Conservation (phyloP, 2,113 vertebrate genomes). For the Epinephelus moara region DNA sequence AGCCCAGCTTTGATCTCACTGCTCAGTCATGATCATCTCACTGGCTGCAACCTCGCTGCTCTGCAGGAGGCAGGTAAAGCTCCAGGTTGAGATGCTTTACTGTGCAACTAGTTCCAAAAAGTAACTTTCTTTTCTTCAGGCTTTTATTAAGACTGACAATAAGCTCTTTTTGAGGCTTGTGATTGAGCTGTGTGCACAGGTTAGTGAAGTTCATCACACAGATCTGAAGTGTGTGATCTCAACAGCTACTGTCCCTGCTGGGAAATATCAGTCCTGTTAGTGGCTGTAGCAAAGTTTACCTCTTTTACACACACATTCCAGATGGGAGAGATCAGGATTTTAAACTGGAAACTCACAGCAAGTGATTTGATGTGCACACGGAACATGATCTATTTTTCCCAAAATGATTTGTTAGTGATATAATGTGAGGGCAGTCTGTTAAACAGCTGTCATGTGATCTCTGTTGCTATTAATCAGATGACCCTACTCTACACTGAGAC, state of each 20-base stretch:
- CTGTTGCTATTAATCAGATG: neutral
- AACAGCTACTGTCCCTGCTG: conserved; percentile 26
- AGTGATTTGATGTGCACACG: neutral
- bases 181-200: neutral
- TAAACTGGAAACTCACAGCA: neutral
- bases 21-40: conserved; percentile 61
- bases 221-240: conserved; percentile 37
- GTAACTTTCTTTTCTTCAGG: neutral
- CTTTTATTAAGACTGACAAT: neutral
- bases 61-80: conserved; percentile 47
- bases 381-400: conserved; percentile 4
- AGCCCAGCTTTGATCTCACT: conserved; percentile 59
- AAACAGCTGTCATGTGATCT: neutral
- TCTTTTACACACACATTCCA: conserved; percentile 13
- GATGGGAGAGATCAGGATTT: neutral
- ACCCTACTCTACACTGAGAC: neutral
- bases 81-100: conserved; percentile 22
- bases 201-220: conserved; percentile 28
- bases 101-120: conserved; percentile 16
- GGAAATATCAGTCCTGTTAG: conserved; percentile 38
- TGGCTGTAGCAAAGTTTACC: conserved; percentile 31
- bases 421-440: neutral
- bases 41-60: conserved; percentile 24
- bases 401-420: conserved; percentile 7
- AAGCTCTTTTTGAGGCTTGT: conserved; percentile 12